phyloP scores from a whole-genome alignment of 2,797 vertebrate genomes.

The Chaenodraco wilsoni region DNA sequence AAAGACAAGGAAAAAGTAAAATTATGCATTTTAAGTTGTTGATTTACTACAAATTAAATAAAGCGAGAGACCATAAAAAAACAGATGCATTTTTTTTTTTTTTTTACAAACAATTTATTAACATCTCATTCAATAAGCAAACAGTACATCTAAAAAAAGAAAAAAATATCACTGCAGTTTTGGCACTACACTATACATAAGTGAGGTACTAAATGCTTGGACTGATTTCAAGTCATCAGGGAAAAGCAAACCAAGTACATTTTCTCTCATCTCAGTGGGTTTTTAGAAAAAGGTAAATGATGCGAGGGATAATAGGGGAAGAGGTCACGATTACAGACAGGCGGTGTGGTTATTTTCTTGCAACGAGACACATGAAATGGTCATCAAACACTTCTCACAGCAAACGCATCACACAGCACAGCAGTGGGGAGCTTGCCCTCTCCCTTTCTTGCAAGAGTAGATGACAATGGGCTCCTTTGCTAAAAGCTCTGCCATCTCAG shows the following conservation, averaged over 20 bases:
- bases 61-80: not conserved
- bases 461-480: conserved; percentile 51
- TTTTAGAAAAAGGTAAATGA: conserved; percentile 54
- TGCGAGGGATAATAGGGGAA: conserved; percentile 24
- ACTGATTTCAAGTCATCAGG: conserved; percentile 73
- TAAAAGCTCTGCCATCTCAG: conserved; percentile 52
- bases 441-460: conserved; percentile 58
- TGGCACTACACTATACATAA: conserved; percentile 92
- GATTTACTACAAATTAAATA: not conserved
- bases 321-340: conserved; percentile 51
- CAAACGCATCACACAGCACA: conserved; percentile 66
- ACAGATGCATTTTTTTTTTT: conserved; percentile 17
- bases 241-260: conserved; percentile 54
- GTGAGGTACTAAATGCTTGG: conserved; percentile 80
- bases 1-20: not conserved
- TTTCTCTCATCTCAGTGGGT: conserved; percentile 23
- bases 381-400: conserved; percentile 61
- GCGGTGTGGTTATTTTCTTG: conserved; percentile 59
- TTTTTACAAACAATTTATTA: conserved; percentile 91
- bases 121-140: conserved; percentile 86
- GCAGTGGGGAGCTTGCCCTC: conserved; percentile 61
- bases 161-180: conserved; percentile 83
- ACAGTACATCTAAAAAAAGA: conserved; percentile 86
- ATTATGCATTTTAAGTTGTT: not conserved
- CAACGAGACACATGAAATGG: conserved; percentile 46